Percentiles rank a stretch among this genome's conserved stretches.
Evolutionary conservation across 2,888 invertebrate genomes (phyloP).

Genomic region (Plebejus anna): DNA sequence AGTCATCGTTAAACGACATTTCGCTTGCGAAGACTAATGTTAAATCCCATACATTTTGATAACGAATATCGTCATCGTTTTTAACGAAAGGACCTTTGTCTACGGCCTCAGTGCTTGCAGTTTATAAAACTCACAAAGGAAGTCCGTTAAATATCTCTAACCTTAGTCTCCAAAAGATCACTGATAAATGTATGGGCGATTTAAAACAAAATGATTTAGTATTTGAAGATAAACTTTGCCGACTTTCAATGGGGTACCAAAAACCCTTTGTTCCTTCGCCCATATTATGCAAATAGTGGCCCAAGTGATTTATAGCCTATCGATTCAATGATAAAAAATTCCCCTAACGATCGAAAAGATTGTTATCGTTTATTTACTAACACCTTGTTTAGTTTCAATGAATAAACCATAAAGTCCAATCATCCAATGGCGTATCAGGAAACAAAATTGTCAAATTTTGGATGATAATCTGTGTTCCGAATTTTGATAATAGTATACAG

Average conservation of each 20-base stretch:
- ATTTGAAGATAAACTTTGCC: conserved; percentile 55
- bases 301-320: conserved; percentile 66
- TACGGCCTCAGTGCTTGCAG: not conserved
- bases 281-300: conserved; percentile 73
- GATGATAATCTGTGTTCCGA: not conserved
- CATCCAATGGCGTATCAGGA: not conserved
- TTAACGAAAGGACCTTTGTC: no score
- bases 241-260: conserved; percentile 64
- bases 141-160: conserved; percentile 20
- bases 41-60: no score
- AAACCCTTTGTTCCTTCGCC: conserved; percentile 71
- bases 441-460: not conserved
- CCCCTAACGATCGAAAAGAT: conserved; percentile 36
- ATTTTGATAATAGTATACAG: not conserved
- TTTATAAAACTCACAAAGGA: not conserved
- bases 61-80: no score
- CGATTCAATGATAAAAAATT: conserved; percentile 60
- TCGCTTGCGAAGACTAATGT: no score
- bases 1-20: no score
- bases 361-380: conserved; percentile 27
- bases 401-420: conserved; percentile 34
- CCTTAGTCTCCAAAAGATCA: conserved; percentile 29
- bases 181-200: conserved; percentile 32
- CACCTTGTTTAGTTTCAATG: conserved; percentile 38
- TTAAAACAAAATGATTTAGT: conserved; percentile 57